These are phyloP conservation scores for Chlorops oryzae DNA, from an alignment of 1,140 invertebrate species.

Conservation along the genomic window DNA sequence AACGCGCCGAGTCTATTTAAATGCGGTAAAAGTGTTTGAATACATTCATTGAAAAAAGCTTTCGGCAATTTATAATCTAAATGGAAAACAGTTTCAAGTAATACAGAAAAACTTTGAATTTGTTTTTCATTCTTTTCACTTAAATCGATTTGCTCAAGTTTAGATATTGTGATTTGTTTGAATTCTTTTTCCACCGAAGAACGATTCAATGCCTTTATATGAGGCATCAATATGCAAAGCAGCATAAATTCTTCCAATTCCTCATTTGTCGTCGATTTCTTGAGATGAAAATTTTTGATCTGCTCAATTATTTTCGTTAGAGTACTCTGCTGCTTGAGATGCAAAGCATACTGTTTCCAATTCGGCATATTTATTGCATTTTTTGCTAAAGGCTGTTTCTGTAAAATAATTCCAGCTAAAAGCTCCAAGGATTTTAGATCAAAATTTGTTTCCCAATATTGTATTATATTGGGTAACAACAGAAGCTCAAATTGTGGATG, in stretches of 20 bases:
- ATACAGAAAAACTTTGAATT: conserved; percentile 19
- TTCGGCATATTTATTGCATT: conserved; percentile 55
- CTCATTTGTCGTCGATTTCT: conserved; percentile 15
- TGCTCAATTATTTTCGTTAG: conserved; percentile 18
- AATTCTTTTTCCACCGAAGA: too few species aligned
- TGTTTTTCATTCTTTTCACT: conserved; percentile 14
- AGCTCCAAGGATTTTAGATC: conserved; percentile 54
- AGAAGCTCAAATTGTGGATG: conserved; percentile 67
- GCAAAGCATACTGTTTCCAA: conserved; percentile 61
- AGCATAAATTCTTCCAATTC: conserved; percentile 17
- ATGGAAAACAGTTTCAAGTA: conserved; percentile 26
- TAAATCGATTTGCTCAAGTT: too few species aligned
- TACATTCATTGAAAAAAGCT: not conserved
- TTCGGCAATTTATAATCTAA: conserved; percentile 24
- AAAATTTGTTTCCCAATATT: conserved; percentile 55
- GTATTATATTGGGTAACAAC: conserved; percentile 63
- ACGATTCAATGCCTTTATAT: conserved; percentile 28
- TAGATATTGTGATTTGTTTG: too few species aligned
- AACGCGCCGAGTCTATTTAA: conserved; percentile 11
- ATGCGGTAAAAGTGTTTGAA: conserved; percentile 5
- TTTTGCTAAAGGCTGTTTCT: conserved; percentile 58
- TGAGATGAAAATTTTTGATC: conserved; percentile 21
- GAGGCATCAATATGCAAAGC: conserved; percentile 26
- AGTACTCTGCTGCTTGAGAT: conserved; percentile 48
- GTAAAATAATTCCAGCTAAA: conserved; percentile 60